Conservation (phyloP, 1,140 invertebrate species). For the Drosophila burlai region DNA sequence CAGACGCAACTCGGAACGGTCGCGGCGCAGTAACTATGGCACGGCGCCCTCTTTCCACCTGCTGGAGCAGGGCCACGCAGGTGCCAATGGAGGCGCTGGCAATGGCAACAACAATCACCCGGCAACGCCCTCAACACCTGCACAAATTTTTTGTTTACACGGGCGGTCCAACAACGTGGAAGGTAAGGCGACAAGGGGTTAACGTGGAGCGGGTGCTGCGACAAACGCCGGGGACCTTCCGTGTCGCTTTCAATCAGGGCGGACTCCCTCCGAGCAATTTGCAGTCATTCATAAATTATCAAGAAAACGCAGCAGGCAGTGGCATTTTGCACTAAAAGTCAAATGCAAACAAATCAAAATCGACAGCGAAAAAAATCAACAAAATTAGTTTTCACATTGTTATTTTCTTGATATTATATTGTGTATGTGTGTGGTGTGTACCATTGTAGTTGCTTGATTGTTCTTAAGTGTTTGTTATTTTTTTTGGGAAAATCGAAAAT, state of each 20-base stretch:
- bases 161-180: slow-evolving; percentile 74
- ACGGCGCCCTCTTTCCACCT: slow-evolving; percentile 53
- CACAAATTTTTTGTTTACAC: slow-evolving; percentile 79
- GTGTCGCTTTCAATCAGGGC: slow-evolving; percentile 77
- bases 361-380: slow-evolving; percentile 39
- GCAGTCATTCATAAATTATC: slow-evolving; percentile 78
- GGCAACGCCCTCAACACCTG: slow-evolving; percentile 53
- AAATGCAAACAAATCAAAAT: slow-evolving; percentile 56
- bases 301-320: slow-evolving; percentile 71
- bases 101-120: slow-evolving; percentile 70
- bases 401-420: slow-evolving; percentile 38
- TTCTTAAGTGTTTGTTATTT: slow-evolving; percentile 46
- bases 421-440: slow-evolving; percentile 1
- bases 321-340: slow-evolving; percentile 52
- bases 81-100: slow-evolving; percentile 19
- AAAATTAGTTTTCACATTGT: slow-evolving; percentile 75
- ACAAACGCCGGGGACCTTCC: slow-evolving; percentile 64
- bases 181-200: slow-evolving; percentile 48
- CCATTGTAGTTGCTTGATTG: slow-evolving; percentile 25
- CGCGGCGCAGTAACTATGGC: slow-evolving; percentile 64
- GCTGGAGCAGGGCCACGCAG: slow-evolving; percentile 24
- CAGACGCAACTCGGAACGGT: slow-evolving; percentile 30
- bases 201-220: slow-evolving; percentile 18
- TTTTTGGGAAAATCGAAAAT: slow-evolving; percentile 43
- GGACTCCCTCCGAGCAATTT: slow-evolving; percentile 61